Conservation (phyloP, 1,140 invertebrate species). For the Aleiodes sp. region DNA sequence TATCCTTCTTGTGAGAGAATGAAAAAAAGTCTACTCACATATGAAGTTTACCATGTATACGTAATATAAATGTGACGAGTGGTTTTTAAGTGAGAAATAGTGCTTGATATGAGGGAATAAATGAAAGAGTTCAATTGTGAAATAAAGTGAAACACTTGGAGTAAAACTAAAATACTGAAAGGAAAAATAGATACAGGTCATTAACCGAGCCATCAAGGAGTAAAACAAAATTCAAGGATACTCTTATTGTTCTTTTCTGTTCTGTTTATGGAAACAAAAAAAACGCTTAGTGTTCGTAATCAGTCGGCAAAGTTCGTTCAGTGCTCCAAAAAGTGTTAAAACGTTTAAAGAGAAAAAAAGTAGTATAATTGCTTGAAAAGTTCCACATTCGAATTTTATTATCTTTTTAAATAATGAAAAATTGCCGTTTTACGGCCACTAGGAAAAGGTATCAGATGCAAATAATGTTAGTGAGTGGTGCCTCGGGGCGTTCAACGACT, state of each 20-base stretch:
- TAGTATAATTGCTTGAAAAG: too few species aligned
- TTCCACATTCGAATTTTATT: too few species aligned
- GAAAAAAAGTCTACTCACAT: slow-evolving; percentile 1
- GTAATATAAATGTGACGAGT: neutral
- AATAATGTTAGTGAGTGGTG: slow-evolving; percentile 4
- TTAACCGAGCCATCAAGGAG: slow-evolving; percentile 19
- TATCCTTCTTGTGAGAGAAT: slow-evolving; percentile 11
- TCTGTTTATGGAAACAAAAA: neutral
- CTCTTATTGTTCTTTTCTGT: neutral
- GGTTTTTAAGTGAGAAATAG: neutral
- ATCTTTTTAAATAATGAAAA: too few species aligned
- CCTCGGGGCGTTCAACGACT: neutral
- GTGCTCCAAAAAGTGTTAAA: neutral
- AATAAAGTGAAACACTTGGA: slow-evolving; percentile 28
- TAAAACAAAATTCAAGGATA: slow-evolving; percentile 14
- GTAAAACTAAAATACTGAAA: slow-evolving; percentile 10
- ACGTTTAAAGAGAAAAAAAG: neutral
- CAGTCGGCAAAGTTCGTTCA: neutral
- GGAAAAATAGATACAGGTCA: slow-evolving; percentile 5
- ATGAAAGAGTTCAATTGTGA: slow-evolving; percentile 8
- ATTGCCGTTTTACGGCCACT: neutral
- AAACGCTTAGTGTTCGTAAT: neutral
- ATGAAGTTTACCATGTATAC: neutral
- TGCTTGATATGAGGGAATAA: neutral
- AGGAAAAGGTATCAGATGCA: neutral